Conservation (phyloP, 2,113 vertebrate species). For the Rhynchopsitta pachyrhyncha region DNA sequence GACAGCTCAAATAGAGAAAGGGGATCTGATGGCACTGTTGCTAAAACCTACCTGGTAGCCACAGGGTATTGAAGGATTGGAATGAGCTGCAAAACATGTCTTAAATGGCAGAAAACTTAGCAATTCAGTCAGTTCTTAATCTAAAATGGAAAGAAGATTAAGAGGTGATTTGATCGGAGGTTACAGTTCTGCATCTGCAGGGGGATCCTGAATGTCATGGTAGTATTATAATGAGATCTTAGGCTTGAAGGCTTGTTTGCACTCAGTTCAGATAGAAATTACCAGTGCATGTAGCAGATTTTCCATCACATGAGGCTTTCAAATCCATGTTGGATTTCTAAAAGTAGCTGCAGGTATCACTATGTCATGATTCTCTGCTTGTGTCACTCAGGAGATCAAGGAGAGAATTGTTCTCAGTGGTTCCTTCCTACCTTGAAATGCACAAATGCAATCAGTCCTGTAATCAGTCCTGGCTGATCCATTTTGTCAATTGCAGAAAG, state of each 20-base stretch:
- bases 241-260: neutral
- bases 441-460: neutral
- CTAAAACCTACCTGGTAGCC: neutral
- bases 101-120: neutral
- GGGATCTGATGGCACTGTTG: neutral
- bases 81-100: neutral
- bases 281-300: neutral
- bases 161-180: neutral
- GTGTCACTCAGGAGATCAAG: neutral
- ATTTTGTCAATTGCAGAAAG: neutral
- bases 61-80: neutral
- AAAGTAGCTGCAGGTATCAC: neutral
- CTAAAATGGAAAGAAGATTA: constrained; percentile 1
- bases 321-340: neutral
- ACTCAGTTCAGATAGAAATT: neutral
- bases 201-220: neutral
- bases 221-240: neutral
- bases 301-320: neutral
- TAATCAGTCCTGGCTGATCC: neutral
- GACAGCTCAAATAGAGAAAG: neutral
- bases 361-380: neutral
- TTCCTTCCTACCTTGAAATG: neutral
- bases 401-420: neutral
- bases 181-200: neutral
- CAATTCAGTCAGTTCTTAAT: neutral